Evolutionary conservation across 2,797 vertebrate genomes (phyloP).

Genomic region (Champsocephalus esox): DNA sequence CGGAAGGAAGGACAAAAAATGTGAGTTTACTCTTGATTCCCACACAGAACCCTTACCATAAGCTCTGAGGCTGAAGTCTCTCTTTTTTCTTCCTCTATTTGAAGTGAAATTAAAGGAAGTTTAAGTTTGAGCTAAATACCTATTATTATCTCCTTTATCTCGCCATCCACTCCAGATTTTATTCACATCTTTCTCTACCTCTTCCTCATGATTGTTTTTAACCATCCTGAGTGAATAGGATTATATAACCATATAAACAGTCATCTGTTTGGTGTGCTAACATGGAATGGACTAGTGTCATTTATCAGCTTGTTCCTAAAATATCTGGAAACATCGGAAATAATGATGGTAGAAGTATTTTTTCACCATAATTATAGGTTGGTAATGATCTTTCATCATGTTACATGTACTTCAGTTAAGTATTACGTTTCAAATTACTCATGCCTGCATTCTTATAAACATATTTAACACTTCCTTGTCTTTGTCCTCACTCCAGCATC

Average conservation of each 20-base stretch:
- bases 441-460: not conserved
- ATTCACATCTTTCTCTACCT: too few relatives aligned
- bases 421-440: not conserved
- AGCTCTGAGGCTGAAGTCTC: too few relatives aligned
- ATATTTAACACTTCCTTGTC: not conserved
- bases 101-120: not conserved
- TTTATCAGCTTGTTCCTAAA: too few relatives aligned
- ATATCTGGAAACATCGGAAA: too few relatives aligned
- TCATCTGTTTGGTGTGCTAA: too few relatives aligned
- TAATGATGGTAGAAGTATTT: too few relatives aligned
- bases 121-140: too few relatives aligned
- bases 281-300: too few relatives aligned
- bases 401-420: not conserved
- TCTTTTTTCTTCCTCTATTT: not conserved
- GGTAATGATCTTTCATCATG: not conserved
- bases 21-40: conserved; percentile 77
- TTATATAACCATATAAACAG: too few relatives aligned
- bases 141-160: not conserved
- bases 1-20: conserved; percentile 98
- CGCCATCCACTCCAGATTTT: too few relatives aligned
- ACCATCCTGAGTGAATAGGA: too few relatives aligned
- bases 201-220: too few relatives aligned
- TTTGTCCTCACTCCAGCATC: conserved; percentile 82
- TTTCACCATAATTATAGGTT: not conserved
- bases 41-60: not conserved